These are phyloP conservation scores for Yponomeuta malinellus DNA, from an alignment of 2,888 invertebrate species.

Conservation along the genomic window DNA sequence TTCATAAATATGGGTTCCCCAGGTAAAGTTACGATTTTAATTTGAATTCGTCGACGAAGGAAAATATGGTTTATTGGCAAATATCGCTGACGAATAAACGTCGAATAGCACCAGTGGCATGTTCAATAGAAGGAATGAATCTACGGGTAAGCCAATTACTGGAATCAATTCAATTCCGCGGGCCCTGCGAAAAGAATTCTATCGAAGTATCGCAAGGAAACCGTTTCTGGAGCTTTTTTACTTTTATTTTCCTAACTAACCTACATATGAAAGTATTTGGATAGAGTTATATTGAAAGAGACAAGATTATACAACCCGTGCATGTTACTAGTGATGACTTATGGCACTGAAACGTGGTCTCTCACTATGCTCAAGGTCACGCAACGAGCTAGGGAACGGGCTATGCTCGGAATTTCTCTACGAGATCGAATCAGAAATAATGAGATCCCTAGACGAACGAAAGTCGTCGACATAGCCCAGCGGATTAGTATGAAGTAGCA, in stretches of 20 bases:
- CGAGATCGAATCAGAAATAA: no score
- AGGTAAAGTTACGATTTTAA: constrained; percentile 19
- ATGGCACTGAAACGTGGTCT: no score
- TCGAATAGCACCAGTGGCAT: background rate
- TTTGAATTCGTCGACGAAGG: constrained; percentile 1
- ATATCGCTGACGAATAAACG: background rate
- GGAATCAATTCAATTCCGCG: constrained; percentile 38
- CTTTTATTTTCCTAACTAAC: background rate
- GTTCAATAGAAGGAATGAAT: constrained; percentile 8
- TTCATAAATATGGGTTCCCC: background rate
- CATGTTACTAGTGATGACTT: no score
- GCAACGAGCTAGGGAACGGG: no score
- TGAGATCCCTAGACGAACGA: no score
- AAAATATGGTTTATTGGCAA: background rate
- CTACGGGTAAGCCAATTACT: constrained; percentile 36
- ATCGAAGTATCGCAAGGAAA: constrained; percentile 21
- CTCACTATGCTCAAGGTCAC: no score
- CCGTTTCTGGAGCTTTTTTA: background rate
- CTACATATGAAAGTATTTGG: background rate
- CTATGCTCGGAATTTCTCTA: no score
- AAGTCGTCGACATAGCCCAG: no score
- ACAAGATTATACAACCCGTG: no score
- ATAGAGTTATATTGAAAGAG: background rate
- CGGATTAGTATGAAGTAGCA: no score
- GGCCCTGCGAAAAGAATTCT: constrained; percentile 34